Base-by-base conservation (phyloP, 2,797 vertebrate species). In the Clarias laeviceps region DNA sequence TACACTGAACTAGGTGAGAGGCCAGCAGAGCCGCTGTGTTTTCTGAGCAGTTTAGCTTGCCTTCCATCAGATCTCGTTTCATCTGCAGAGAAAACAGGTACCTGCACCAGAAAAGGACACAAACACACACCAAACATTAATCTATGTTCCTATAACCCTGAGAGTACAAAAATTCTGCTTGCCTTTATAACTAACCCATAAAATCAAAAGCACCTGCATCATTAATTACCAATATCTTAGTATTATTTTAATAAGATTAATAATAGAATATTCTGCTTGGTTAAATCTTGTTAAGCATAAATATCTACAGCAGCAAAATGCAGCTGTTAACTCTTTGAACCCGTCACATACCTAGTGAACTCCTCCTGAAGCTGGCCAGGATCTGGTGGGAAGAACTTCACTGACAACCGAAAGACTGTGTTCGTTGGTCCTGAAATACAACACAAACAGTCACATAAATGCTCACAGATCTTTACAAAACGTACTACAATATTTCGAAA, bases 381-480 rank as follows among this genome's bases (percentile, higher is more conserved):
- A 87, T 99, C 98, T 4, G 98, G 98, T n/a, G 98, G 98, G 88
- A 99, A 99, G 89, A 99, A 99, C 90, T 99, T 99, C 0, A 99
- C 98, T 0, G 98, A 97, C 74, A 99, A 95, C 84, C 97, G 96
- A 90, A 99, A 96, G 40, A 97, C 85, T 0, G 96, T 91, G 76
- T 96, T 98, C 91, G 95, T 96, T 72, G 97, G 98, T 91, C 96
- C 98, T 99, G 37, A 1, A 92, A 73, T 14, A 27, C 84, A 85
- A 80, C 32, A 78, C n/a, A 86, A 50, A 50, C 64, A 68, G 34
- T 66, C 27, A 59, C 7, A 74, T 27, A 81, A 54, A 66, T 15
- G 64, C 12, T 64, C 57, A 83, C 69, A 45, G 69, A 84, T 57
- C 29, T 32, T 11, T 7, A 27, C 66, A 77, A 82, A 70, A 40